Conservation (phyloP, 2,113 vertebrate species). For the Pterocles gutturalis region DNA sequence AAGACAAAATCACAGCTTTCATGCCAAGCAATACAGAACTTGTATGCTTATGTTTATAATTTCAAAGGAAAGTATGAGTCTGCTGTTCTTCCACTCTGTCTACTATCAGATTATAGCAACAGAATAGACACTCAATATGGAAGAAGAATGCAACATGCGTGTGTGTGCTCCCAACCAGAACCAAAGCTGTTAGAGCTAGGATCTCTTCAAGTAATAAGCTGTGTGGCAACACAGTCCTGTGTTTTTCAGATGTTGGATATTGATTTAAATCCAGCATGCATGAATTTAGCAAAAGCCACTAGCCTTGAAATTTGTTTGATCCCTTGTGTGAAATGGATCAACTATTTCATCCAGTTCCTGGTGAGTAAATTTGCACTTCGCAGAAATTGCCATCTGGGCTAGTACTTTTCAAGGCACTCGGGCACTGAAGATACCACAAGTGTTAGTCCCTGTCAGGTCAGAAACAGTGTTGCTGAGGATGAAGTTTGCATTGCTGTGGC, state of each 20-base stretch:
- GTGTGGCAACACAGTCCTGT: neutral
- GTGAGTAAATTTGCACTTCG: neutral
- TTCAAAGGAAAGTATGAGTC: slow-evolving; percentile 70
- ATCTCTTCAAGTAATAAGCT: neutral
- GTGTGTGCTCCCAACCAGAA: slow-evolving; percentile 51
- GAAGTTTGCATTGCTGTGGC: neutral
- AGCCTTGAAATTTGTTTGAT: neutral
- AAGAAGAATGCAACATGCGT: slow-evolving; percentile 50
- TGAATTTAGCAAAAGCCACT: neutral
- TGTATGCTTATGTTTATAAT: slow-evolving; percentile 63
- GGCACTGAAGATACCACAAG: neutral
- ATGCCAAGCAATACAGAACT: slow-evolving; percentile 62
- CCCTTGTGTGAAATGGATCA: neutral
- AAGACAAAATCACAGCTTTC: slow-evolving; percentile 50
- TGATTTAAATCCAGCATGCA: neutral
- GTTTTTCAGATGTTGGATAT: neutral
- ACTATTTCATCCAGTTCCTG: neutral
- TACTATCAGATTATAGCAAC: slow-evolving; percentile 54
- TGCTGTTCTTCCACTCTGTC: slow-evolving; percentile 50
- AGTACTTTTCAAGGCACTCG: neutral
- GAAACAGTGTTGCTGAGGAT: neutral
- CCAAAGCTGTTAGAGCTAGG: neutral
- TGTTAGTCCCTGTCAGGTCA: neutral
- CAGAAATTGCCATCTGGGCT: neutral
- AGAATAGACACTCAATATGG: slow-evolving; percentile 61